Evolutionary conservation across 35 echinoderm and acorn worm species (phyloP).

Genomic region (Eucidaris tribuloides): DNA sequence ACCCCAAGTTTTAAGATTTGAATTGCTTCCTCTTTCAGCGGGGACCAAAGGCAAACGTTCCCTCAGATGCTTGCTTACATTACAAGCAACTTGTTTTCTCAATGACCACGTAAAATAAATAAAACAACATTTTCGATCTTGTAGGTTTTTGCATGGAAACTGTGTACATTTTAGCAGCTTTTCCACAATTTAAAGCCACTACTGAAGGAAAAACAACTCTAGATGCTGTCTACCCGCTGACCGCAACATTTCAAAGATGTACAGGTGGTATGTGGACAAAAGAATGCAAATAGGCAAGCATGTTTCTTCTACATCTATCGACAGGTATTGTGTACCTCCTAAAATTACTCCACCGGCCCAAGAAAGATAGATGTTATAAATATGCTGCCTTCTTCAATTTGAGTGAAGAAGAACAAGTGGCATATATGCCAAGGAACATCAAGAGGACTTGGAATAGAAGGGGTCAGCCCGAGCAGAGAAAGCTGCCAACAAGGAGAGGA

Average conservation of each 20-base stretch:
- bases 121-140: no score
- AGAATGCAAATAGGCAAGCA: neutral
- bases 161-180: constrained; percentile 5
- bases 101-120: no score
- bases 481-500: neutral
- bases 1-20: no score
- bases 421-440: neutral
- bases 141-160: no score
- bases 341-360: constrained; percentile 7
- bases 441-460: neutral
- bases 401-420: neutral
- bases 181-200: constrained; percentile 4
- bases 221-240: neutral
- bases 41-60: no score
- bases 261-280: neutral
- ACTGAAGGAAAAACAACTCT: neutral
- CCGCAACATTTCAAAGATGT: constrained; percentile 6
- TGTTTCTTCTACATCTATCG: neutral
- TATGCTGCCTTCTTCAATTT: neutral
- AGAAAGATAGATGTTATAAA: constrained; percentile 24
- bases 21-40: no score
- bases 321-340: neutral
- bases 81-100: no score
- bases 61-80: no score
- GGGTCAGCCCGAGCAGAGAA: constrained; percentile 7